These are phyloP conservation scores for Drosophila pseudotalamancana DNA, from an alignment of 2,888 invertebrate species.

Conservation along the genomic window DNA sequence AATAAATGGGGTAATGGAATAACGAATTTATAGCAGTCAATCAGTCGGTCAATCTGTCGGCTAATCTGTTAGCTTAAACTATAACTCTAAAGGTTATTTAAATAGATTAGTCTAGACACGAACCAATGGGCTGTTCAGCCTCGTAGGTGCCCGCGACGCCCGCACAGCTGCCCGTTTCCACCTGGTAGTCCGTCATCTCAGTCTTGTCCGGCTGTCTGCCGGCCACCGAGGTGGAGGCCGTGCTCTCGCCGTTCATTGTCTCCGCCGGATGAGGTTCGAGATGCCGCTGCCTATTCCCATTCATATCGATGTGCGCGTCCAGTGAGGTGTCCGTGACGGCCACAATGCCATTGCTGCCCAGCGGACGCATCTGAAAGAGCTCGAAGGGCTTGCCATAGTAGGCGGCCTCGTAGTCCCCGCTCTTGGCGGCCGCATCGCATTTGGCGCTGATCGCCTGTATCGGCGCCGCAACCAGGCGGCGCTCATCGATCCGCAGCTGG, in stretches of 20 bases:
- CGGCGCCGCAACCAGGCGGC: conserved; percentile 54
- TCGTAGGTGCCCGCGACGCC: conserved; percentile 73
- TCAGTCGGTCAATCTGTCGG: no score
- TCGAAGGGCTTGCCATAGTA: conserved; percentile 82
- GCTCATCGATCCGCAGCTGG: conserved; percentile 85
- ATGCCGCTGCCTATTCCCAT: conserved; percentile 68
- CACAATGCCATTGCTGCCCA: conserved; percentile 76
- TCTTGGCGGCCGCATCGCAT: conserved; percentile 65
- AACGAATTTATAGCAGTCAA: no score
- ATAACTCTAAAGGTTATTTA: not conserved
- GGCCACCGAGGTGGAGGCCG: conserved; percentile 41
- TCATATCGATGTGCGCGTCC: conserved; percentile 72
- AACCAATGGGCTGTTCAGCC: conserved; percentile 77
- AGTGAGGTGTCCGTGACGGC: conserved; percentile 61
- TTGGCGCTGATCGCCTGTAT: conserved; percentile 78
- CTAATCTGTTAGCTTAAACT: not conserved
- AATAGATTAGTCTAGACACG: conserved; percentile 16
- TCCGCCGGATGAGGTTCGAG: conserved; percentile 36
- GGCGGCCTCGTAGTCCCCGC: conserved; percentile 68
- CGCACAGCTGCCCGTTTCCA: conserved; percentile 71
- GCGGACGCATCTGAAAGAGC: conserved; percentile 83
- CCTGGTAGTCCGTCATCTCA: conserved; percentile 72
- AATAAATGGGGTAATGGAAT: no score
- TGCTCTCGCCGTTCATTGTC: conserved; percentile 16
- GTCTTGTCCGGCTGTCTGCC: conserved; percentile 41